phyloP scores from a whole-genome alignment of 2,888 invertebrate genomes.

The Perizoma flavofasciatum region DNA sequence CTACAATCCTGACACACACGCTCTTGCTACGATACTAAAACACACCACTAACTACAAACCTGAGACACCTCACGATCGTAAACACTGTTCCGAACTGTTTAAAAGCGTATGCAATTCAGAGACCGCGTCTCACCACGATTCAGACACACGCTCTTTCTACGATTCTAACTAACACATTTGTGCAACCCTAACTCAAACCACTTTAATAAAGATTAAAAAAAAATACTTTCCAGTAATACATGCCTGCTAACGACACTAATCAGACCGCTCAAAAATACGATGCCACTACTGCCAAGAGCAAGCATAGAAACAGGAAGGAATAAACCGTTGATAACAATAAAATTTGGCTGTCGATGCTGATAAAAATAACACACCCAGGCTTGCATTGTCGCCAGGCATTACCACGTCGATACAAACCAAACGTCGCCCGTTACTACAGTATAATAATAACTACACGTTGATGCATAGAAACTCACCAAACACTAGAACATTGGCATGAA shows the following conservation, averaged over 20 bases:
- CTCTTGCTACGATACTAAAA: too few species aligned
- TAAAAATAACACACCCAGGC: slow-evolving; percentile 77
- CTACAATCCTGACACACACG: too few species aligned
- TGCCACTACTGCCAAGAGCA: slow-evolving; percentile 72
- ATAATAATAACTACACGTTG: slow-evolving; percentile 32
- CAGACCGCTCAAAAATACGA: slow-evolving; percentile 44
- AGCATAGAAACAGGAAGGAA: slow-evolving; percentile 69
- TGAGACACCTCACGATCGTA: too few species aligned
- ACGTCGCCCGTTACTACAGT: slow-evolving; percentile 42
- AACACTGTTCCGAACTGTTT: too few species aligned
- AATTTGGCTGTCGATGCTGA: slow-evolving; percentile 61
- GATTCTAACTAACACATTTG: slow-evolving; percentile 40
- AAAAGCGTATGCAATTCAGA: too few species aligned
- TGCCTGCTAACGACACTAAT: slow-evolving; percentile 30
- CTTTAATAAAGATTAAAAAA: background rate
- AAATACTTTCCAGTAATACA: slow-evolving; percentile 19
- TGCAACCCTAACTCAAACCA: slow-evolving; percentile 24
- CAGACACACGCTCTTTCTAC: too few species aligned
- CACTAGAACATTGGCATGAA: slow-evolving; percentile 32
- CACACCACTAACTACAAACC: too few species aligned
- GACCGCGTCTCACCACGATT: too few species aligned
- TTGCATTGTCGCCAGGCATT: slow-evolving; percentile 52
- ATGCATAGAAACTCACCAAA: slow-evolving; percentile 24
- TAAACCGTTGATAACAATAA: slow-evolving; percentile 67
- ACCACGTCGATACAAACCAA: slow-evolving; percentile 21